phyloP scores from a whole-genome alignment of 2,888 invertebrate genomes.

The Campoplex capitator region DNA sequence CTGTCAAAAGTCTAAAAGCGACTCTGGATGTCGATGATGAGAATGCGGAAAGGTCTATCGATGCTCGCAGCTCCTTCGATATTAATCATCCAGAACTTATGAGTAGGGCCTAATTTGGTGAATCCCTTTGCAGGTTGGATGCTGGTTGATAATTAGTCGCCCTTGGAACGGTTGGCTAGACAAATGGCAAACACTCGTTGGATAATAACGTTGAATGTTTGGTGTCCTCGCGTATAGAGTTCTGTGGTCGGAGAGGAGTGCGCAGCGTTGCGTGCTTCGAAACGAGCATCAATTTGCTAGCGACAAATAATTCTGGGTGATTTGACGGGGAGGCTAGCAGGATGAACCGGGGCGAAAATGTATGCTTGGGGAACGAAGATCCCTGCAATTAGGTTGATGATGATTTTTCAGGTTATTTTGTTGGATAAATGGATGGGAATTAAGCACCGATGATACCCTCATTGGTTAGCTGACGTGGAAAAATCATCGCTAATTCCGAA shows the following conservation, averaged over 20 bases:
- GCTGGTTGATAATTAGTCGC: slow-evolving; percentile 14
- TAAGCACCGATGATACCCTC: background rate
- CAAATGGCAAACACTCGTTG: slow-evolving; percentile 50
- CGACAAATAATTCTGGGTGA: slow-evolving; percentile 32
- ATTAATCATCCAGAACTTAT: background rate
- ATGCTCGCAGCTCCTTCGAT: background rate
- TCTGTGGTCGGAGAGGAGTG: slow-evolving; percentile 3
- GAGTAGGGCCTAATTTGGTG: background rate
- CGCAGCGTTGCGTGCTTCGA: background rate
- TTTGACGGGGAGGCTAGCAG: background rate
- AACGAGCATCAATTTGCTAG: slow-evolving; percentile 28
- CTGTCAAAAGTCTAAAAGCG: too few species aligned
- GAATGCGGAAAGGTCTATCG: too few species aligned
- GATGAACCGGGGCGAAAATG: background rate
- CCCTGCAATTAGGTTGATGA: background rate
- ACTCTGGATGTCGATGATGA: too few species aligned
- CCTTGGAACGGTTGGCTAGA: slow-evolving; percentile 45
- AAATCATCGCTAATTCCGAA: background rate
- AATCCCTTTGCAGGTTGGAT: background rate
- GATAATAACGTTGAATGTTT: slow-evolving; percentile 38
- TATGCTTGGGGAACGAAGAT: background rate
- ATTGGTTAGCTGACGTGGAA: background rate
- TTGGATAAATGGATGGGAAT: background rate
- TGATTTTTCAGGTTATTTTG: background rate
- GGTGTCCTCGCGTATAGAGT: background rate